Base-by-base conservation (phyloP, 2,797 vertebrate species). In the Limosa lapponica region DNA sequence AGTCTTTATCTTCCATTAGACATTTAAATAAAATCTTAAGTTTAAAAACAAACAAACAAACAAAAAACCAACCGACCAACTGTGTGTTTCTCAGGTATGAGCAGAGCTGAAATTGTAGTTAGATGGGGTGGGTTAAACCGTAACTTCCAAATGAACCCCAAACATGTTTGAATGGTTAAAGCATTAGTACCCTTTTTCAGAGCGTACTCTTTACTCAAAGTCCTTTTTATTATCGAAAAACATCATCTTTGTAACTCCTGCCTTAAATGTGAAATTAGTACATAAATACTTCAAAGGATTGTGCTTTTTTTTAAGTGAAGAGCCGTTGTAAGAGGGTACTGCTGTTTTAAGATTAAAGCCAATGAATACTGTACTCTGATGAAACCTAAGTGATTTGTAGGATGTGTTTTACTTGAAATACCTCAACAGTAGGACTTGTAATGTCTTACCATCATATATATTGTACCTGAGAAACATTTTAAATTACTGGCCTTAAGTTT, bases 1-100 rank as follows among this genome's bases (percentile, higher is more conserved):
- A 99, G 99, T 99, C 98, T 98, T 98, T 98, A 99, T 98, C 98
- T 99, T 99, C 98, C 98, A 98, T 99, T 98, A 99, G 99, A 99
- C 97, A 98, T 98, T 98, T 98, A 96, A 97, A 95, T 93, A 97
- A 95, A 97, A 97, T 54, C 86, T 97, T 97, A 98, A 98, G 96
- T 96, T 93, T 89, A 62, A 95, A 96, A 93, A 78, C 36, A 71
- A 37, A 32, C 61, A 46, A 85, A 62, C 44, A 59, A 87, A 24
- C 23, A 73, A 8, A 20, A 94, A 96, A 55, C 89, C 28, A 54
- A 54, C 16, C 89, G 95, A 96, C 16, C 74, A 89, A 95, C 82
- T 75, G 95, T 98, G 98, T 99, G 99, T 99, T 99, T 99, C 99
- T 99, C 99, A 98, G 99, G 99, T 99, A 99, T 98, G 97, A 97